A percentile compares a stretch with the other conserved stretches of the same genome.
Conservation (phyloP, 2,888 invertebrate genomes). For the Aromia moschata region DNA sequence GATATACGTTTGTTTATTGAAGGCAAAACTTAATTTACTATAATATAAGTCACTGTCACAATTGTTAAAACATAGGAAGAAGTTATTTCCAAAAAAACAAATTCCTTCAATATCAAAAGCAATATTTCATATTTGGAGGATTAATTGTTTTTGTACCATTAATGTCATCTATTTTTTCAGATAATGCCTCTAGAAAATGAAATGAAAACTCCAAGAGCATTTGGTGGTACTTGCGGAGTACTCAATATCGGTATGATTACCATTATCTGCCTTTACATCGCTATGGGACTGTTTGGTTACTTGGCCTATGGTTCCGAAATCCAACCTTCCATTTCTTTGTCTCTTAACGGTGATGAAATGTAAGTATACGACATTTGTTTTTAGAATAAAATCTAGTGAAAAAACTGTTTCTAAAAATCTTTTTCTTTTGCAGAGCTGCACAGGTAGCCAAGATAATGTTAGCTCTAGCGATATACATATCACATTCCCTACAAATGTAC, state of each 20-base stretch:
- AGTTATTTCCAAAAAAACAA: too few relatives aligned
- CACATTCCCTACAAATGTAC: slow-evolving; percentile 94
- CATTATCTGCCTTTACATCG: slow-evolving; percentile 85
- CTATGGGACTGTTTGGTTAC: slow-evolving; percentile 92
- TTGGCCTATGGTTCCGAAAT: slow-evolving; percentile 80
- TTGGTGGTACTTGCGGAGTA: slow-evolving; percentile 84
- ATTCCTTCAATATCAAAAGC: too few relatives aligned
- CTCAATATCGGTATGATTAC: slow-evolving; percentile 84
- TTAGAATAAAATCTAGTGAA: neutral
- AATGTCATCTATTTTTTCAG: too few relatives aligned
- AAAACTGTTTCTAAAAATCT: too few relatives aligned
- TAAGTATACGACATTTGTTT: slow-evolving; percentile 33
- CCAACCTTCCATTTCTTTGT: slow-evolving; percentile 86
- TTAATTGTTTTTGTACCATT: too few relatives aligned
- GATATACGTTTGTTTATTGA: too few relatives aligned
- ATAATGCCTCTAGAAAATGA: slow-evolving; percentile 93
- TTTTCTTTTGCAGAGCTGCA: slow-evolving; percentile 75
- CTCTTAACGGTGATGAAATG: slow-evolving; percentile 71
- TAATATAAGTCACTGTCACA: too few relatives aligned
- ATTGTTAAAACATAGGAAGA: too few relatives aligned
- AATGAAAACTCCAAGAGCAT: slow-evolving; percentile 87
- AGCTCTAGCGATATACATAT: slow-evolving; percentile 86
- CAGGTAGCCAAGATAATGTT: slow-evolving; percentile 78
- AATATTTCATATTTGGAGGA: too few relatives aligned
- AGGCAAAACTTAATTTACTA: too few relatives aligned